Percentiles rank a stretch among this genome's conserved stretches.
Conservation (phyloP, 2,888 invertebrate species). For the Portevinia maculata region DNA sequence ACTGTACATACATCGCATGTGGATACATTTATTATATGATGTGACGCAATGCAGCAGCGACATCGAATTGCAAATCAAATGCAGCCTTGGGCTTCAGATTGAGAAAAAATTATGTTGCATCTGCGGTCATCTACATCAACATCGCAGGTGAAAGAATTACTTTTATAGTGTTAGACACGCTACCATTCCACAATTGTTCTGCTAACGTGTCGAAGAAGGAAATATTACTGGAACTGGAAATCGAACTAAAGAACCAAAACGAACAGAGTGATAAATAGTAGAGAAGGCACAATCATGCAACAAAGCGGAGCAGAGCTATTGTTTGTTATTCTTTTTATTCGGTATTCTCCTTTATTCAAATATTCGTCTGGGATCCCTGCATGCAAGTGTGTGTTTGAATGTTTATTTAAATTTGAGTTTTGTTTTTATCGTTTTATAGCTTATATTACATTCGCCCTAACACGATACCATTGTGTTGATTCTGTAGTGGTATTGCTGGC, state of each 20-base stretch:
- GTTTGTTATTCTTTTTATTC: conserved; percentile 38
- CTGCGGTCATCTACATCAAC: conserved; percentile 26
- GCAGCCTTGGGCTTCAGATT: conserved; percentile 16
- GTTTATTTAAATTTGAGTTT: conserved; percentile 8
- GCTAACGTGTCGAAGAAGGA: conserved; percentile 18
- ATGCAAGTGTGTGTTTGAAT: conserved; percentile 33
- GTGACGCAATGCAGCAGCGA: conserved; percentile 38
- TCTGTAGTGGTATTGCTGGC: conserved; percentile 34
- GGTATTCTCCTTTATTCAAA: conserved; percentile 39
- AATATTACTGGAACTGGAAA: conserved; percentile 38
- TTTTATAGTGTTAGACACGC: conserved; percentile 14
- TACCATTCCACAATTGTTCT: conserved; percentile 6
- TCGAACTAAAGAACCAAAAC: conserved; percentile 32
- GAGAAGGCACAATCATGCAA: conserved; percentile 39
- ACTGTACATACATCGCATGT: no score
- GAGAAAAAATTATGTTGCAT: conserved; percentile 31
- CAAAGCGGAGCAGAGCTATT: conserved; percentile 5
- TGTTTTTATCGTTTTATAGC: no score
- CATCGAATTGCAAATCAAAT: conserved; percentile 23
- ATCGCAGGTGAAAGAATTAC: conserved; percentile 29
- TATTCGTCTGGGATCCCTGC: conserved; percentile 14
- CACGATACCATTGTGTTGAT: conserved; percentile 2
- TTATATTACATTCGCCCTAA: no score
- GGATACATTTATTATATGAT: no score
- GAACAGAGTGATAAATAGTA: not conserved